Percentiles rank a stretch among this genome's conserved stretches.
phyloP scores from a whole-genome alignment of 2,113 vertebrate species.

The Thalassarche chlororhynchos region DNA sequence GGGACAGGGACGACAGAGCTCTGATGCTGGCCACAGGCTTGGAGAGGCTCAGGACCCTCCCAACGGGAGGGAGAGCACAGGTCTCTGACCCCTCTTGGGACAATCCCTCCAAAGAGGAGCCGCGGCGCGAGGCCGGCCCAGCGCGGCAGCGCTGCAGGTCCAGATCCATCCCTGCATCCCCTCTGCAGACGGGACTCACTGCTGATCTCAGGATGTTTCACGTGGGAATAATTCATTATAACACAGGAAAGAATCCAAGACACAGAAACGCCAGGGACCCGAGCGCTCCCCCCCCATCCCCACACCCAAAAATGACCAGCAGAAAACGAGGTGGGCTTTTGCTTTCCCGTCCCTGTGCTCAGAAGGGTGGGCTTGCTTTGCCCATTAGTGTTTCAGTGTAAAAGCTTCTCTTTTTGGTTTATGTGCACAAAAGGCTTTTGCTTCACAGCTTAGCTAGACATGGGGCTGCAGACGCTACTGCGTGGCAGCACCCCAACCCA shows the following conservation, averaged over 20 bases:
- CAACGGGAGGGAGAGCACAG: background rate
- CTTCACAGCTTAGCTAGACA: background rate
- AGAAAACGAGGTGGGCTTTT: background rate
- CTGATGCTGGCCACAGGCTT: background rate
- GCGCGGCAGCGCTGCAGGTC: too few relatives aligned
- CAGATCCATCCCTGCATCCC: background rate
- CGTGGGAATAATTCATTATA: fast-evolving
- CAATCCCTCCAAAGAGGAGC: background rate
- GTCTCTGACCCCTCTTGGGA: background rate
- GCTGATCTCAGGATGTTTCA: background rate
- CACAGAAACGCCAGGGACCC: background rate
- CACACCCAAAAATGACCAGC: background rate
- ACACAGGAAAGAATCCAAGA: background rate
- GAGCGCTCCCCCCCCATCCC: background rate
- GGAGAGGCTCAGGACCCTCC: background rate
- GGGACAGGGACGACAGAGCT: background rate
- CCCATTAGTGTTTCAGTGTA: background rate
- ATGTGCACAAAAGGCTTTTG: constrained; percentile 54
- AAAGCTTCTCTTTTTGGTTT: constrained; percentile 49
- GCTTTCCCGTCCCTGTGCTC: background rate
- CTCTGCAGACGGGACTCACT: fast-evolving
- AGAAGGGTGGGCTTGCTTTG: background rate
- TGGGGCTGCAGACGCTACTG: fast-evolving
- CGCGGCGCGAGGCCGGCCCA: background rate
- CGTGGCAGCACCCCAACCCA: background rate